Evolutionary conservation across 2,797 vertebrate genomes (phyloP), one percentile per base, ranked within the genome.

Genomic region (Chaenodraco wilsoni): DNA sequence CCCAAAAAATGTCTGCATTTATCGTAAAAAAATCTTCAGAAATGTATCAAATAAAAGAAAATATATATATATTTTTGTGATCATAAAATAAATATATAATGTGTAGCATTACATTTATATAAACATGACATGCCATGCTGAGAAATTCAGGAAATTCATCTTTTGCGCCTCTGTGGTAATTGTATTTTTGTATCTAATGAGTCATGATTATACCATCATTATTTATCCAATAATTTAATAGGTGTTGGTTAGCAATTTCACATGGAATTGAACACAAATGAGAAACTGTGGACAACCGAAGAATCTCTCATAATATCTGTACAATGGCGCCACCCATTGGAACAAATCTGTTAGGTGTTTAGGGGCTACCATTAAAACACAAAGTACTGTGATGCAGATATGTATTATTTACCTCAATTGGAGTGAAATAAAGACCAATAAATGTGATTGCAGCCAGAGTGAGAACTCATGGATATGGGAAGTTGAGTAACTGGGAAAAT

Each of bases 261-360:
- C 43, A 50, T 31, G 10, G 67, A 3, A 9, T 2, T 27, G 13
- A 21, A 65, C 23, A 45, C 2, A 57, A 64, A 43, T 46, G n/a
- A 65, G 16, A 1, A 63, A 23, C 37, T 63, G 17, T 37, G 14
- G 23, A 16, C 1, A 5, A 23, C 21, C 17, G 10, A 13, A n/a
- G 1, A 65, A 74, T 65, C 15, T 14, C 21, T 1, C 2, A 37
- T 4, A 79, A 60, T 17, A 59, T 7, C 46, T 66, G 65, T 78
- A 41, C 87, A 89, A 89, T 84, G 76, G 84, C 87, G 85, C 90
- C 87, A 72, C 69, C 90, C 56, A 45, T n/a, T 88, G 92, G 88
- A 77, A 15, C 15, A 2, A 75, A n/a, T 27, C 0, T 59, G 14
- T 14, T 7, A 21, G 7, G n/a, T 11, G 6, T 46, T 66, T 15